Conservation (phyloP, 2,113 vertebrate species). For the Lynx canadensis region DNA sequence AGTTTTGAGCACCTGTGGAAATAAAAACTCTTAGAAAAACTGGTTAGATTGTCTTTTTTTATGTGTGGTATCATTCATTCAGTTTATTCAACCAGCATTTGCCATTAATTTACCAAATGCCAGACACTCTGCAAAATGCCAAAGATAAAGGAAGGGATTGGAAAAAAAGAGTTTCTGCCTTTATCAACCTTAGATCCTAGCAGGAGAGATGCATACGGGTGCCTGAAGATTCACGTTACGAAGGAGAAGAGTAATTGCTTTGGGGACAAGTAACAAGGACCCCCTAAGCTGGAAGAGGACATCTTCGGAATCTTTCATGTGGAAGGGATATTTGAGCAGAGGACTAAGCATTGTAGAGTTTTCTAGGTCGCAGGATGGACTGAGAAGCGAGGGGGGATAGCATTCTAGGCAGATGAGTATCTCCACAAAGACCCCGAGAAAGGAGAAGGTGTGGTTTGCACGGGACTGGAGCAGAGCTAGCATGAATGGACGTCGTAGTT, state of each 20-base stretch:
- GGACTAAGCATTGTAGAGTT: not conserved
- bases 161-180: not conserved
- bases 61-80: not conserved
- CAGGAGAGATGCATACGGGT: not conserved
- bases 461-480: not conserved
- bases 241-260: not conserved
- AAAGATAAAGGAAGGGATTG: not conserved
- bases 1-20: not conserved
- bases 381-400: not conserved
- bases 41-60: not conserved
- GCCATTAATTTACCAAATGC: not conserved
- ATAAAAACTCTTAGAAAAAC: not conserved
- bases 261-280: not conserved
- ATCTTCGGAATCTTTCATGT: not conserved
- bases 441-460: not conserved
- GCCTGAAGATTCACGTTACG: not conserved
- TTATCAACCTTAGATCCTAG: not conserved
- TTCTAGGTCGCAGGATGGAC: not conserved
- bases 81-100: not conserved
- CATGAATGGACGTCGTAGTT: not conserved
- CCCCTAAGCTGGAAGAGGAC: not conserved
- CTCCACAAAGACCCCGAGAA: not conserved
- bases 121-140: not conserved
- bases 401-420: not conserved
- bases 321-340: not conserved